phyloP scores from a whole-genome alignment of 2,113 vertebrate genomes.

The Anguilla rostrata region DNA sequence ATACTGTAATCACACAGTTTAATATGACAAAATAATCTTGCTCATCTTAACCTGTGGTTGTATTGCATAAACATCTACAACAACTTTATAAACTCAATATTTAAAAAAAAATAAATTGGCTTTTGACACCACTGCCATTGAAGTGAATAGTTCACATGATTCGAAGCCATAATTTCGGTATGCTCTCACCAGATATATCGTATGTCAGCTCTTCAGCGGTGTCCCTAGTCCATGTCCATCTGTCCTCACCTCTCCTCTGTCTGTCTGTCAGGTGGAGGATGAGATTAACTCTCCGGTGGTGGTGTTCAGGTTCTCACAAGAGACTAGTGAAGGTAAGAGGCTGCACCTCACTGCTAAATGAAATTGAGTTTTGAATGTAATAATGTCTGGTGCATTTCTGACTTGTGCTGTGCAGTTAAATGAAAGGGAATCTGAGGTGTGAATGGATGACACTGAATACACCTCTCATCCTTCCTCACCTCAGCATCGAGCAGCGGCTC shows the following conservation, averaged over 20 bases:
- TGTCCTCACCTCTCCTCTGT: neutral
- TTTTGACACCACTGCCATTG: neutral
- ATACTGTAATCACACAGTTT: neutral
- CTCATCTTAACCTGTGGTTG: neutral
- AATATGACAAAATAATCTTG: neutral
- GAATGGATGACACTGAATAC: neutral
- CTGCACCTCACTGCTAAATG: neutral
- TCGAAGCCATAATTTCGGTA: neutral
- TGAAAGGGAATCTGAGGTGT: neutral
- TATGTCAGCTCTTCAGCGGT: neutral
- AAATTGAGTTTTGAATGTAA: neutral
- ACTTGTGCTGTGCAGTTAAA: neutral
- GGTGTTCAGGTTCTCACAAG: conserved; percentile 83
- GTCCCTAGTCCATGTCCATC: neutral
- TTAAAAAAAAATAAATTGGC: neutral
- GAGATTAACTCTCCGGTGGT: conserved; percentile 89
- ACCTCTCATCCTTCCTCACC: neutral
- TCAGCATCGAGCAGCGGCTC: conserved; percentile 61
- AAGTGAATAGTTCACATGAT: neutral
- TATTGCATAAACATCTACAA: neutral
- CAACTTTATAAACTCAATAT: neutral
- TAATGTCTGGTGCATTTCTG: neutral
- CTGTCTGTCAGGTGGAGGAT: conserved; percentile 83
- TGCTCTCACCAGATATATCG: neutral
- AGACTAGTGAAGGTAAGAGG: conserved; percentile 72